Evolutionary conservation across 2,797 vertebrate genomes (phyloP).

Genomic region (Simalia tracyae): DNA sequence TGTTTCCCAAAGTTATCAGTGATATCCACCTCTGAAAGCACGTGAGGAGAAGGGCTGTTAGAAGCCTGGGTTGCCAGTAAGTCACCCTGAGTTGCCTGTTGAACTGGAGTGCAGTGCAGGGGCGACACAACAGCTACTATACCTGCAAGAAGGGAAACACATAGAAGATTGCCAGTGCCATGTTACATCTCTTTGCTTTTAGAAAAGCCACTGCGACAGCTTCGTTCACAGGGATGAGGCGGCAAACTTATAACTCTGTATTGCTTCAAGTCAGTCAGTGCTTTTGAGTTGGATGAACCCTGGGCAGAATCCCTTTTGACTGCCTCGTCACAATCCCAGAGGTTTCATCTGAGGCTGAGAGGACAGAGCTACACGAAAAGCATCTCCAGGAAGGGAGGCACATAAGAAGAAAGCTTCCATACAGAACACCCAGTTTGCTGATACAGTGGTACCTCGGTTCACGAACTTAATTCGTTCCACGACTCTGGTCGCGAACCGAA

Average conservation of each 20-base stretch:
- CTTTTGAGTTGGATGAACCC: neutral
- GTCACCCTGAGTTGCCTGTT: conserved; percentile 10
- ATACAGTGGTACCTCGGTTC: neutral
- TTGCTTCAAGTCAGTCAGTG: neutral
- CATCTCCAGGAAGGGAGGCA: neutral
- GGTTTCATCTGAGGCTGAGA: neutral
- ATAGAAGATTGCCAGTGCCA: neutral
- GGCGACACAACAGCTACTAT: conserved; percentile 72
- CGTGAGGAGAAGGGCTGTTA: neutral
- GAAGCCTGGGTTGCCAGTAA: conserved; percentile 7
- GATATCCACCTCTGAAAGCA: conserved; percentile 42
- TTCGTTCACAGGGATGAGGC: neutral
- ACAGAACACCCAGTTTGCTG: neutral
- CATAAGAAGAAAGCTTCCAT: neutral
- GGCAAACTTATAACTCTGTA: neutral
- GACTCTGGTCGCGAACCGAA: too few species aligned
- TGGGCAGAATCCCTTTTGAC: neutral
- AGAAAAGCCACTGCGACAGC: neutral
- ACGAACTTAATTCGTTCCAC: too few species aligned
- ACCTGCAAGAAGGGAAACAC: conserved; percentile 56
- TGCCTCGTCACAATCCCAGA: neutral
- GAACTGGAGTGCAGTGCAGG: conserved; percentile 65
- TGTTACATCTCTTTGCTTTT: neutral
- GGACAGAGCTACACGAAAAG: neutral
- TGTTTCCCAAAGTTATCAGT: neutral